A percentile compares a stretch with the other conserved stretches of the same genome.
Conservation (phyloP, 2,113 vertebrate species). For the Lichenostomus cassidix region DNA sequence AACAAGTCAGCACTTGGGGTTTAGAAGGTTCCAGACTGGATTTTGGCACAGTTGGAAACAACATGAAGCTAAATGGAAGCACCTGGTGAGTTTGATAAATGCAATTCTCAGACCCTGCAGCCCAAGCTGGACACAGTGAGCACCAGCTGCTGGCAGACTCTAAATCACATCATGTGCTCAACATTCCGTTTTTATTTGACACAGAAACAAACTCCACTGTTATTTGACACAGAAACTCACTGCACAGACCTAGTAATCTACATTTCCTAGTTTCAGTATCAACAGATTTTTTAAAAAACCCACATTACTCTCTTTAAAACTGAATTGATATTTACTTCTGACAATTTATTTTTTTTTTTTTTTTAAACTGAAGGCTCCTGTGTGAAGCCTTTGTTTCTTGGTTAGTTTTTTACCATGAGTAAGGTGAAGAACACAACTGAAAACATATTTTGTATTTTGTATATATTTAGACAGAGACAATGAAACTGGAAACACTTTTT, state of each 20-base stretch:
- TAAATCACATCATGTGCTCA: background rate
- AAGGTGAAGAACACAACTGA: background rate
- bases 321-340: background rate
- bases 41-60: background rate
- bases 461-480: background rate
- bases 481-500: background rate
- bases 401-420: background rate
- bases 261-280: background rate
- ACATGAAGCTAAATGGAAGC: background rate
- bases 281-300: background rate
- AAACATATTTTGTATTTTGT: fast-evolving
- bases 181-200: background rate
- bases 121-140: background rate
- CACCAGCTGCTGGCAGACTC: background rate
- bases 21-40: background rate
- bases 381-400: background rate
- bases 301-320: background rate
- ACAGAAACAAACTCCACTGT: background rate
- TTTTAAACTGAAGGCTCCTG: background rate
- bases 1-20: too few relatives aligned
- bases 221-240: background rate
- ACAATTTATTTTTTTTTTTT: fast-evolving
- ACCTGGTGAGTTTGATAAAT: background rate
- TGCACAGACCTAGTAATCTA: background rate
- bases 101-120: background rate